These are phyloP conservation scores for Alouatta caraya DNA, from an alignment of 2,797 vertebrate genomes.

Conservation along the genomic window DNA sequence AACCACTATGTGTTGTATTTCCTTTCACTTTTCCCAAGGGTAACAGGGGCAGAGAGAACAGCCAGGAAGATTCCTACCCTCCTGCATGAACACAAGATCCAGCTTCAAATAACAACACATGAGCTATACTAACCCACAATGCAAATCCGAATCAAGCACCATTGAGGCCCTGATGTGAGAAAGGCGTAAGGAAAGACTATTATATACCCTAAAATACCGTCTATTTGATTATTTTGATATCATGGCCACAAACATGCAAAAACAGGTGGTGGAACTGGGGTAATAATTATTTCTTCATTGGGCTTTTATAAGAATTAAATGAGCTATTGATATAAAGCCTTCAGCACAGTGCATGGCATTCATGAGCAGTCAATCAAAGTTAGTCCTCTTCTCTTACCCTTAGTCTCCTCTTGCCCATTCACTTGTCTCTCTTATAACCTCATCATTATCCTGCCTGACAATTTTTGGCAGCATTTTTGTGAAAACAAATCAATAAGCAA, in stretches of 20 bases:
- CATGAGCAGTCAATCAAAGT: not conserved
- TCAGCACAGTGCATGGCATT: not conserved
- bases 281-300: conserved; percentile 20
- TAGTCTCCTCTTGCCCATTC: not conserved
- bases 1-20: not conserved
- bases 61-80: not conserved
- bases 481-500: conserved; percentile 58
- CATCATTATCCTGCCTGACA: not conserved
- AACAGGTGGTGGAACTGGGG: not conserved
- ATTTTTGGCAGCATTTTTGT: conserved; percentile 37
- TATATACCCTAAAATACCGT: not conserved
- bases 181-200: not conserved
- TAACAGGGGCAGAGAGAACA: not conserved
- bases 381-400: not conserved
- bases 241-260: not conserved
- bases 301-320: not conserved
- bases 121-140: not conserved
- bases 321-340: not conserved
- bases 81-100: not conserved
- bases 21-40: not conserved
- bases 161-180: not conserved
- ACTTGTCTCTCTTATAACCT: not conserved
- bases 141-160: not conserved
- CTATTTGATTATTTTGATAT: not conserved
- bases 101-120: not conserved